These are phyloP conservation scores for Hypomesus transpacificus DNA, from an alignment of 2,113 vertebrate species.

Conservation along the genomic window DNA sequence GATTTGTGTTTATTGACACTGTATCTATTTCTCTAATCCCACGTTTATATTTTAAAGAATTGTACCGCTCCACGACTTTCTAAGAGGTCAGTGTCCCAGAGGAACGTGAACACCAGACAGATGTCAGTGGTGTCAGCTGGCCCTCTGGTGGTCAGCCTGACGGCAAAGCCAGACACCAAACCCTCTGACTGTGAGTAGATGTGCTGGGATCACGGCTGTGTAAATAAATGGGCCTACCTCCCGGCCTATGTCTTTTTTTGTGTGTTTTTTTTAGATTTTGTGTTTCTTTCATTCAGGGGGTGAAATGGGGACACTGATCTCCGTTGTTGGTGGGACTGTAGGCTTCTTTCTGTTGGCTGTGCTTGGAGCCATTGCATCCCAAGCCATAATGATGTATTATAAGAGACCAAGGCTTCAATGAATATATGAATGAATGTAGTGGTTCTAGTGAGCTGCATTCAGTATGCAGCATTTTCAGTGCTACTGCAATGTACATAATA, in stretches of 20 bases:
- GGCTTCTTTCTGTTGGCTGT: slow-evolving; percentile 43
- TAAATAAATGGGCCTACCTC: too few relatives aligned
- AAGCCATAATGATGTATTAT: slow-evolving; percentile 53
- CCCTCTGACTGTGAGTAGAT: slow-evolving; percentile 46
- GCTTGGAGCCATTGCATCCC: slow-evolving; percentile 44
- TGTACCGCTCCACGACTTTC: slow-evolving; percentile 32
- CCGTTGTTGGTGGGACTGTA: slow-evolving; percentile 43
- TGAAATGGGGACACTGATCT: slow-evolving; percentile 32
- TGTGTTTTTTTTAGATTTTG: too few relatives aligned
- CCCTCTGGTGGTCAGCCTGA: slow-evolving; percentile 49
- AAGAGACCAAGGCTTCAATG: slow-evolving; percentile 44
- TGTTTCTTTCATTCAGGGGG: slow-evolving; percentile 49
- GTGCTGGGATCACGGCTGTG: not conserved
- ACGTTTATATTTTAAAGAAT: slow-evolving; percentile 30
- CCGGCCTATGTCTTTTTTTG: too few relatives aligned
- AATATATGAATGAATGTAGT: slow-evolving; percentile 3
- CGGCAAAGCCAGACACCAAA: not conserved
- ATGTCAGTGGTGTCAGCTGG: slow-evolving; percentile 58
- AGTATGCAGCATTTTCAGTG: too few relatives aligned
- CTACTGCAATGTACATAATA: not conserved
- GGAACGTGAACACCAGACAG: not conserved
- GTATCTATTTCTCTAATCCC: not conserved
- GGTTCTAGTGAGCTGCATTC: too few relatives aligned
- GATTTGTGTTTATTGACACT: not conserved
- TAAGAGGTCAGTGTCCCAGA: slow-evolving; percentile 30